These are phyloP conservation scores for Chamaetylas fuelleborni DNA, from an alignment of 2,113 vertebrate species.

Conservation along the genomic window DNA sequence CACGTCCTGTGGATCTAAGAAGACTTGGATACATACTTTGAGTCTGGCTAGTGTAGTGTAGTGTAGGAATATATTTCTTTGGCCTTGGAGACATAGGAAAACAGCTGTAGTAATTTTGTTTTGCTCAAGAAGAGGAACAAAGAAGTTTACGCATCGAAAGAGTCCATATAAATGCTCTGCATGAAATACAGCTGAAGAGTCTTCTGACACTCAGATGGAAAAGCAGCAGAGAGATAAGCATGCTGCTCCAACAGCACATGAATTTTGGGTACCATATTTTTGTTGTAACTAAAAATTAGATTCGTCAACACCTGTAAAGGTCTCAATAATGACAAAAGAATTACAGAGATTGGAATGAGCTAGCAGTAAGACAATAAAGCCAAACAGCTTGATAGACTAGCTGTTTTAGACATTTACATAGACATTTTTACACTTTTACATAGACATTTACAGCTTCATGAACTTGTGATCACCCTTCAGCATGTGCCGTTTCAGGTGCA, in stretches of 20 bases:
- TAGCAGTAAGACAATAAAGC: not conserved
- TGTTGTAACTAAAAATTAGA: not conserved
- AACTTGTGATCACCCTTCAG: not conserved
- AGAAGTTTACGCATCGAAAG: not conserved
- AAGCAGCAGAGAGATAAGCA: not conserved
- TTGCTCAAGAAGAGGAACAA: not conserved
- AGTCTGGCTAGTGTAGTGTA: not conserved
- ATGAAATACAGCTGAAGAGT: not conserved
- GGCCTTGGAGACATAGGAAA: not conserved
- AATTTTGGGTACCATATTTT: not conserved
- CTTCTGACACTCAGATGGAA: not conserved
- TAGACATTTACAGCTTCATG: not conserved
- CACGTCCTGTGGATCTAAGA: not conserved
- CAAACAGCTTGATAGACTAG: not conserved
- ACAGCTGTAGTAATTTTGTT: not conserved
- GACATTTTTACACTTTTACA: no score
- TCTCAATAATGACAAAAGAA: not conserved
- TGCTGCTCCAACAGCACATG: not conserved
- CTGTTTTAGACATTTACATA: not conserved
- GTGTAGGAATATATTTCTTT: not conserved
- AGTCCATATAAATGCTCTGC: not conserved
- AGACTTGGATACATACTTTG: not conserved
- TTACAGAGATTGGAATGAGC: not conserved
- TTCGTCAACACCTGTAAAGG: not conserved
- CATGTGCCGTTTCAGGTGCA: not conserved